Evolutionary conservation across 2,797 vertebrate genomes (phyloP).

Genomic region (Podarcis siculus): DNA sequence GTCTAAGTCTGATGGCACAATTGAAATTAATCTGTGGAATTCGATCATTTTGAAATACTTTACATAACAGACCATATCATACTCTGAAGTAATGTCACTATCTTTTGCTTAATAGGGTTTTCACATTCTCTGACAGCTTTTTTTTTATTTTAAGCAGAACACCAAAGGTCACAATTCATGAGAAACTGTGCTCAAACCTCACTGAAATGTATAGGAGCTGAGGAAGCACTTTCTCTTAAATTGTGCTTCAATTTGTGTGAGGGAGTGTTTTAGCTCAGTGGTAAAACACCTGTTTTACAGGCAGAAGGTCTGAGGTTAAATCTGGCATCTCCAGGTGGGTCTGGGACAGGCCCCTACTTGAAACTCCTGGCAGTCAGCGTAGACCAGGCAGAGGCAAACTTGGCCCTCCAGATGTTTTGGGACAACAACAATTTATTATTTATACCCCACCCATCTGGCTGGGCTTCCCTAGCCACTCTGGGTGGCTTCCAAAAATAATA

Average conservation of each 20-base stretch:
- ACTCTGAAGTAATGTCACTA: background rate
- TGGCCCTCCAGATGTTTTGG: no score
- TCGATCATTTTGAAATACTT: background rate
- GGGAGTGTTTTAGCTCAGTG: no score
- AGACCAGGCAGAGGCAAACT: no score
- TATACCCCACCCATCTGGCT: no score
- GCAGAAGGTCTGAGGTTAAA: no score
- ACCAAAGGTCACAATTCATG: background rate
- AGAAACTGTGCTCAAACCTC: background rate
- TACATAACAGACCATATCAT: background rate
- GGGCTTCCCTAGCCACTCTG: no score
- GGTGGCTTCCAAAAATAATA: no score
- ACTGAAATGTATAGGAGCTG: background rate
- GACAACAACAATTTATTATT: no score
- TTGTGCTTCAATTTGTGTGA: background rate
- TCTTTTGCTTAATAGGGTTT: background rate
- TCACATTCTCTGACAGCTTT: background rate
- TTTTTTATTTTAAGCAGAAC: background rate
- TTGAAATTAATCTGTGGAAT: background rate
- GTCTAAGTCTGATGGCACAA: background rate
- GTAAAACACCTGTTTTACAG: no score
- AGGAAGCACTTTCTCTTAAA: background rate
- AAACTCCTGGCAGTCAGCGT: no score
- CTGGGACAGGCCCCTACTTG: no score
- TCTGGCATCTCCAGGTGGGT: no score